These are phyloP conservation scores for Drosophila sproati DNA, from an alignment of 1,140 invertebrate species.

Conservation along the genomic window DNA sequence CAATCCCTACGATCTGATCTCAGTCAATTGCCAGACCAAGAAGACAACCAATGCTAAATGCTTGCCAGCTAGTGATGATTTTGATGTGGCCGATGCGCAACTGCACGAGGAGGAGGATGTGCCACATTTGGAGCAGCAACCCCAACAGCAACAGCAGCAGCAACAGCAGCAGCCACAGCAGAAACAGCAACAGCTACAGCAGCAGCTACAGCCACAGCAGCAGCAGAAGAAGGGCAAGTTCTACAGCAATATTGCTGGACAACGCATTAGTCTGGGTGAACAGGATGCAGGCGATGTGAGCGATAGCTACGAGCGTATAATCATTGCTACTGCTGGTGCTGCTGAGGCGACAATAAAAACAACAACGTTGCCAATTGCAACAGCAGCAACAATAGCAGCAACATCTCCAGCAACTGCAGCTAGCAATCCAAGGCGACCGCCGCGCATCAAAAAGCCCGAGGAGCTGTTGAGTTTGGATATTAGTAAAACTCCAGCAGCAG, in stretches of 20 bases:
- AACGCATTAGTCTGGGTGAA: slow-evolving; percentile 86
- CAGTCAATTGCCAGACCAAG: slow-evolving; percentile 66
- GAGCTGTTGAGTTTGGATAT: slow-evolving; percentile 29
- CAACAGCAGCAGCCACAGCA: slow-evolving; percentile 10
- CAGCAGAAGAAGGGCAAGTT: slow-evolving; percentile 50
- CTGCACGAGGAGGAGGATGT: slow-evolving; percentile 62
- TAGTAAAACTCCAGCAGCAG: slow-evolving; percentile 12
- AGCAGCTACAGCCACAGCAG: slow-evolving; percentile 26
- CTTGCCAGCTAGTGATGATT: slow-evolving; percentile 60
- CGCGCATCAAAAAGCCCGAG: slow-evolving; percentile 73
- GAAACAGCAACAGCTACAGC: slow-evolving; percentile 16
- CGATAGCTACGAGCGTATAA: slow-evolving; percentile 67
- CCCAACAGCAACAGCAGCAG: slow-evolving; percentile 24
- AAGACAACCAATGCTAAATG: slow-evolving; percentile 15
- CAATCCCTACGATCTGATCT: slow-evolving; percentile 93
- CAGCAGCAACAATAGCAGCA: slow-evolving; percentile 25
- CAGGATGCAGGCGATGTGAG: slow-evolving; percentile 49
- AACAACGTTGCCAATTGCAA: neutral
- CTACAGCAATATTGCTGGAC: slow-evolving; percentile 86
- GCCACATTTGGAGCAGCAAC: slow-evolving; percentile 15
- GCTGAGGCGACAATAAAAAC: slow-evolving; percentile 3
- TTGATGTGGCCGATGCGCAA: slow-evolving; percentile 77
- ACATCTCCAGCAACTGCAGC: slow-evolving; percentile 5
- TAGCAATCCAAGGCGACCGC: slow-evolving; percentile 76
- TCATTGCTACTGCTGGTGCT: slow-evolving; percentile 26